Conservation (phyloP, 2,888 invertebrate genomes). For the Catocala nupta region DNA sequence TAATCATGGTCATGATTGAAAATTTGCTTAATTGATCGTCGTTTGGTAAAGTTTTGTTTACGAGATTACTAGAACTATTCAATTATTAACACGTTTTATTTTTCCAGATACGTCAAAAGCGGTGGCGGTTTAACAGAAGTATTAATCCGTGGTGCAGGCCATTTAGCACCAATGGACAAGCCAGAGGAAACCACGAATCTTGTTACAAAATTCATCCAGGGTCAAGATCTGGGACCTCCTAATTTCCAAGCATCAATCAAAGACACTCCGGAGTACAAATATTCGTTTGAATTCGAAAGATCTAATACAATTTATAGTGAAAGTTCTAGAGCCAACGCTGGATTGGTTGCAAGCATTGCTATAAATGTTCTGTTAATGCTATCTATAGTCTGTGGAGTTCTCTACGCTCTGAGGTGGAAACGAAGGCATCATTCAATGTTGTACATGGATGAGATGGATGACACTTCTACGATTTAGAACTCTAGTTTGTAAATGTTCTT, state of each 20-base stretch:
- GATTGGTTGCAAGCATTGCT: constrained; percentile 65
- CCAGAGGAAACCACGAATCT: constrained; percentile 77
- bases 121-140: constrained; percentile 87
- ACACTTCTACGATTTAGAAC: constrained; percentile 48
- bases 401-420: constrained; percentile 62
- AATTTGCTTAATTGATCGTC: too few species aligned
- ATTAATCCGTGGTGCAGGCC: constrained; percentile 88
- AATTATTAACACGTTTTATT: too few species aligned
- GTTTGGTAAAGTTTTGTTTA: too few species aligned
- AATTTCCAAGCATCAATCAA: constrained; percentile 46
- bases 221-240: constrained; percentile 53
- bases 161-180: constrained; percentile 88
- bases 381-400: constrained; percentile 53
- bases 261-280: constrained; percentile 43
- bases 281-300: too few species aligned
- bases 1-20: too few species aligned
- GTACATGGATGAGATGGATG: constrained; percentile 62
- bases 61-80: too few species aligned
- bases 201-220: constrained; percentile 65
- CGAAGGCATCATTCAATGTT: constrained; percentile 60
- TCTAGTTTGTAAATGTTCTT: background rate
- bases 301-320: too few species aligned
- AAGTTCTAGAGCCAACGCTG: constrained; percentile 41
- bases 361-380: constrained; percentile 66
- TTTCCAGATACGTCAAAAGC: constrained; percentile 84